A percentile compares a stretch with the other conserved stretches of the same genome.
Evolutionary conservation across 2,888 invertebrate species (phyloP).

Genomic region (Cheilosia vernalis): DNA sequence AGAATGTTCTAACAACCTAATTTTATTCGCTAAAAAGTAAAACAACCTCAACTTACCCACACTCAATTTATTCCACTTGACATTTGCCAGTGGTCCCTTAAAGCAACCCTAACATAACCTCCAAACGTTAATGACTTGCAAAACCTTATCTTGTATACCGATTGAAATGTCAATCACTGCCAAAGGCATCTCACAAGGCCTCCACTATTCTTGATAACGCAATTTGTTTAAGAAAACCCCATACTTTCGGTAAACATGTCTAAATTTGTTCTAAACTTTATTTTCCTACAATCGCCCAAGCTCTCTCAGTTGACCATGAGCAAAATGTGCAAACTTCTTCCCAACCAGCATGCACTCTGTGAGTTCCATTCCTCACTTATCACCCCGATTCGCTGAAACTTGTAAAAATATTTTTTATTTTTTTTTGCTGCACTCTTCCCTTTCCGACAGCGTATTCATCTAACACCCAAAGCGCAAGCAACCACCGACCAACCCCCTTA

Average conservation of each 20-base stretch:
- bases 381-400: conserved; percentile 47
- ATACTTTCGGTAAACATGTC: conserved; percentile 39
- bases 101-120: not conserved
- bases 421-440: conserved; percentile 9
- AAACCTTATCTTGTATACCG: not conserved
- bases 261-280: conserved; percentile 37
- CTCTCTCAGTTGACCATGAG: conserved; percentile 42
- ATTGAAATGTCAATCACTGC: conserved; percentile 8
- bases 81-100: not conserved
- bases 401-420: conserved; percentile 40
- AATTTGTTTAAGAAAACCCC: conserved; percentile 36
- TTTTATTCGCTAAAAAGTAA: too few species aligned
- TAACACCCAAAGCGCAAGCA: conserved; percentile 57
- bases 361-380: conserved; percentile 51
- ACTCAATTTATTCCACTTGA: too few species aligned
- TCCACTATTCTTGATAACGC: conserved; percentile 28
- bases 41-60: too few species aligned
- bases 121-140: not conserved
- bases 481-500: conserved; percentile 64
- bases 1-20: too few species aligned
- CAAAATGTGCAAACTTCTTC: conserved; percentile 11
- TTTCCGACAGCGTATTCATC: conserved; percentile 58
- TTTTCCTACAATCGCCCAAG: conserved; percentile 52
- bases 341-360: conserved; percentile 43
- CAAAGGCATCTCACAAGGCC: conserved; percentile 30